Evolutionary conservation across 2,888 invertebrate species (phyloP), one percentile per base, ranked within the genome.

Genomic region (Noctuana brunneofusca): DNA sequence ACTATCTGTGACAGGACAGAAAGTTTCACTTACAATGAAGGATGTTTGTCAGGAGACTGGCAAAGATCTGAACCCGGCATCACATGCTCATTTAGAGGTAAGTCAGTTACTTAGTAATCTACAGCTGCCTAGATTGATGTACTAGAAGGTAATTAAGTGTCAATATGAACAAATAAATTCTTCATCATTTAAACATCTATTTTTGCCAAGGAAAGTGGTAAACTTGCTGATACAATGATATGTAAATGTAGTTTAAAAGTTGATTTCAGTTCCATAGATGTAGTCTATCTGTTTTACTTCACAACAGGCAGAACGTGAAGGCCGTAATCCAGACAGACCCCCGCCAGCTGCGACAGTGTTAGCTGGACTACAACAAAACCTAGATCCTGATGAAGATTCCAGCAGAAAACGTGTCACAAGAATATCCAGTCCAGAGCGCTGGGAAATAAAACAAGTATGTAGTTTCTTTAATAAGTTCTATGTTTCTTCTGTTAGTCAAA

Each of bases 21-120:
- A 98, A 86, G 96, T 97, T 0, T 98, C 99, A 1, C 92, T 99
- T 2, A 97, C 97, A 0, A 98, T 99, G 96, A 99, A 98, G 89
- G 99, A 99, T 87, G 99, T 99, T 0, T 97, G 99, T 80, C 99
- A 99, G 85, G 94, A 95, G 18, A 96, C 96, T 0, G 99, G 99
- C 0, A 95, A 95, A 78, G 99, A 99, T 91, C 89, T 99, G 57
- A 99, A 99, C 88, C 99, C 99, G 0, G 87, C 94, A 0, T 95
- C 95, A 4, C 94, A 95, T 75, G 92, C 94, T 8, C 93, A 94
- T 68, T 80, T 92, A 46, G 94, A 94, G 86, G 93, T 94, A 69
- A 92, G 43, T 30, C 9, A 16, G 9, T 9, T 41, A 16, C 3
- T n/a, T n/a, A n/a, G n/a, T n/a, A n/a, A n/a, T n/a, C n/a, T n/a